A percentile compares a stretch with the other conserved stretches of the same genome.
Evolutionary conservation across 1,140 invertebrate genomes (phyloP).

Genomic region (Drosophila ananassae): DNA sequence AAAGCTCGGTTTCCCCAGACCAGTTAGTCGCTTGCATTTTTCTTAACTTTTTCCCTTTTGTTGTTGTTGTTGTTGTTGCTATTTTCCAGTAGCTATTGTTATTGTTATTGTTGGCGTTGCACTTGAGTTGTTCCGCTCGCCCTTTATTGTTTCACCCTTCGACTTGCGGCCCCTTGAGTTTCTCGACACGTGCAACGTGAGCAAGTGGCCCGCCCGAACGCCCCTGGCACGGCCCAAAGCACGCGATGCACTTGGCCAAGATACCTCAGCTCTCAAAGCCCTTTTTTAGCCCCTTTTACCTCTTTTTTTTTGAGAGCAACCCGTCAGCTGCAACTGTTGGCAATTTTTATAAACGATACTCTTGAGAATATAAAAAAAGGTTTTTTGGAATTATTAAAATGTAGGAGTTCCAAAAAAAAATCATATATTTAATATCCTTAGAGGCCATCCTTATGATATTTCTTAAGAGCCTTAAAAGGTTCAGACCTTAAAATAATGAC

Average conservation of each 20-base stretch:
- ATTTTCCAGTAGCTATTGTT: slow-evolving; percentile 37
- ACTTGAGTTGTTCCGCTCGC: slow-evolving; percentile 60
- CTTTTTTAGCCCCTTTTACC: slow-evolving; percentile 21
- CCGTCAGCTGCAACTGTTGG: slow-evolving; percentile 70
- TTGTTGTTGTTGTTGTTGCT: slow-evolving; percentile 1
- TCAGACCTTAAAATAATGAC: no score
- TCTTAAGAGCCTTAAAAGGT: not conserved
- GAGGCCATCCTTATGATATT: no score
- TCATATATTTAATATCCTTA: no score
- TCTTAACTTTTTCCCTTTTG: slow-evolving; percentile 17
- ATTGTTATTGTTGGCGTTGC: slow-evolving; percentile 51
- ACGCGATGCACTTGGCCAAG: slow-evolving; percentile 82
- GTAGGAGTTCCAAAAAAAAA: not conserved
- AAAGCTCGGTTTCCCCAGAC: slow-evolving; percentile 37
- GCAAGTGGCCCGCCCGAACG: slow-evolving; percentile 45
- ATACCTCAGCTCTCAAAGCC: slow-evolving; percentile 21
- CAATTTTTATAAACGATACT: slow-evolving; percentile 46
- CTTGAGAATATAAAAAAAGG: not conserved
- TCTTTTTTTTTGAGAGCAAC: slow-evolving; percentile 1
- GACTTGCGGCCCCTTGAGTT: slow-evolving; percentile 30
- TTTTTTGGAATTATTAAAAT: not conserved
- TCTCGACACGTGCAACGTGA: slow-evolving; percentile 57
- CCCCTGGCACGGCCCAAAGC: slow-evolving; percentile 56
- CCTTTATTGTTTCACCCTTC: slow-evolving; percentile 45
- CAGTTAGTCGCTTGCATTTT: slow-evolving; percentile 33